A percentile compares a stretch with the other conserved stretches of the same genome.
Conservation (phyloP, 2,888 invertebrate genomes). For the Sesia apiformis region DNA sequence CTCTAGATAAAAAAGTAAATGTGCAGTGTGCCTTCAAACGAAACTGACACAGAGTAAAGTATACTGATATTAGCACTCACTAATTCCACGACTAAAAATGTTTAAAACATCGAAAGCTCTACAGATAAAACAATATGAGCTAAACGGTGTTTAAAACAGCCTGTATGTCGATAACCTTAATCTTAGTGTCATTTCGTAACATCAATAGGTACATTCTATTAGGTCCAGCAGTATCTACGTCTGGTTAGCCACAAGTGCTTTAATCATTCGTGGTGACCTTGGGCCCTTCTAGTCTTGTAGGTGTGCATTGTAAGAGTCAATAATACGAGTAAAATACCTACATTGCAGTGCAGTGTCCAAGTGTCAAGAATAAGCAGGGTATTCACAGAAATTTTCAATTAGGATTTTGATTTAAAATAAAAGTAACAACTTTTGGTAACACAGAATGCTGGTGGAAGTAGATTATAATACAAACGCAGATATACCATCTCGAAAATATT, state of each 20-base stretch:
- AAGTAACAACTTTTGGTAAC: background rate
- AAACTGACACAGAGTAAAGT: background rate
- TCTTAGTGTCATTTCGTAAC: background rate
- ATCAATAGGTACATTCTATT: background rate
- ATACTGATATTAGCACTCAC: background rate
- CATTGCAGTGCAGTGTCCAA: slow-evolving; percentile 9
- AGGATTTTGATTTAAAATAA: background rate
- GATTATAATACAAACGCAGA: too few relatives aligned
- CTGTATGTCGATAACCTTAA: slow-evolving; percentile 10
- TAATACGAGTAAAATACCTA: background rate
- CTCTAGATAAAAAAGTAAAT: slow-evolving; percentile 7
- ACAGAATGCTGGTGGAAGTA: too few relatives aligned
- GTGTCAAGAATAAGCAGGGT: slow-evolving; percentile 8
- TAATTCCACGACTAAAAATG: slow-evolving; percentile 17
- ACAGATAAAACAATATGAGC: slow-evolving; percentile 13
- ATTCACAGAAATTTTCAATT: background rate
- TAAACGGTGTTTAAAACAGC: slow-evolving; percentile 10
- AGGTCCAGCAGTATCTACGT: background rate
- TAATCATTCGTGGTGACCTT: background rate
- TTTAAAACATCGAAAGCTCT: slow-evolving; percentile 27
- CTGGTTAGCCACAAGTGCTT: background rate
- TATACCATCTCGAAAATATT: too few relatives aligned
- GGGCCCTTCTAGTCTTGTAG: background rate
- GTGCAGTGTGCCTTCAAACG: slow-evolving; percentile 16
- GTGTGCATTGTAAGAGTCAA: background rate